Conservation (phyloP, 2,888 invertebrate species). For the Meandrusa payeni region DNA sequence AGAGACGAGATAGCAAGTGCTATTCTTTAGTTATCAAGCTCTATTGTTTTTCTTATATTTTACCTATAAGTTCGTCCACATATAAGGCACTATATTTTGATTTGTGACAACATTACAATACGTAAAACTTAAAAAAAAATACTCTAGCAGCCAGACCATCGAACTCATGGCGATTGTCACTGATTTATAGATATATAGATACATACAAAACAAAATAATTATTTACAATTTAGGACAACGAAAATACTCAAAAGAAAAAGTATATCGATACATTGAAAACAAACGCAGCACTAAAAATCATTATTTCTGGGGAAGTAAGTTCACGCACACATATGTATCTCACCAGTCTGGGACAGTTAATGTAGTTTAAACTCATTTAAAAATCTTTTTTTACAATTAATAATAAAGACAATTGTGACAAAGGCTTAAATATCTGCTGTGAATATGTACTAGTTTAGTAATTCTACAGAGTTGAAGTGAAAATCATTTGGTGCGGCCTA, state of each 20-base stretch:
- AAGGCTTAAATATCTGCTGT: not conserved
- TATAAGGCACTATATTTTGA: no score
- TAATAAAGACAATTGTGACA: not conserved
- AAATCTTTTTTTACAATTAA: not conserved
- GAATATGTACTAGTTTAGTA: not conserved
- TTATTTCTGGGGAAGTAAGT: slow-evolving; percentile 15
- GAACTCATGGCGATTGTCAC: no score
- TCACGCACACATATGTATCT: slow-evolving; percentile 26
- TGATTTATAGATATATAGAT: no score
- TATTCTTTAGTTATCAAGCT: no score
- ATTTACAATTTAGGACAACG: no score
- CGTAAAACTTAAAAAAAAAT: no score
- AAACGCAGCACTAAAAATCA: slow-evolving; percentile 16
- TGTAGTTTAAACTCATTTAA: not conserved
- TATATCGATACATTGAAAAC: slow-evolving; percentile 9
- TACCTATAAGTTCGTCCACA: no score
- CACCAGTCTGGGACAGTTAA: slow-evolving; percentile 28
- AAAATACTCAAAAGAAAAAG: not conserved
- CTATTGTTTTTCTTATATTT: no score
- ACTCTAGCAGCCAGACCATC: no score
- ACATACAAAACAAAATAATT: no score
- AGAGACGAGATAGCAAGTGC: no score
- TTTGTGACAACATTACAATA: no score
- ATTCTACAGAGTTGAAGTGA: not conserved
- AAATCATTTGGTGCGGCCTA: not conserved